phyloP scores from a whole-genome alignment of 2,888 invertebrate species.

The Silvanus unidentatus region DNA sequence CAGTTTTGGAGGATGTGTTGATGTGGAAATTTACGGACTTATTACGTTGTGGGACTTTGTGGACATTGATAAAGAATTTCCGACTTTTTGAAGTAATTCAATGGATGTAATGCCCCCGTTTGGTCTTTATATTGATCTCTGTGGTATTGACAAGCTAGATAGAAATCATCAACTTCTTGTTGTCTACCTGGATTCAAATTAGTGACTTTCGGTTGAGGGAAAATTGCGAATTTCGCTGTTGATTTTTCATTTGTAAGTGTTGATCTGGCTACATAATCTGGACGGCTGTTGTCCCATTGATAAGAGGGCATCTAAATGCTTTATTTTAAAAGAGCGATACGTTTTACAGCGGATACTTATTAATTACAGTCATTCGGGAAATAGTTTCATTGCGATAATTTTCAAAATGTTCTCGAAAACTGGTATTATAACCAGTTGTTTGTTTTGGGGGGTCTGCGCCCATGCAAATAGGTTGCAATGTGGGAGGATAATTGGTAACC shows the following conservation, averaged over 20 bases:
- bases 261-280: slow-evolving; percentile 41
- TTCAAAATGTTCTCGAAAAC: slow-evolving; percentile 38
- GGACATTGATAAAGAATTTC: slow-evolving; percentile 54
- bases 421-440: slow-evolving; percentile 19
- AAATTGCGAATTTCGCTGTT: slow-evolving; percentile 34
- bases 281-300: slow-evolving; percentile 42
- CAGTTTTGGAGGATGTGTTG: no score
- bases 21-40: no score
- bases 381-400: slow-evolving; percentile 45
- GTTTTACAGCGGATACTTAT: no score
- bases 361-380: slow-evolving; percentile 42
- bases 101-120: slow-evolving; percentile 52
- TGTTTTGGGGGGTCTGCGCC: neutral
- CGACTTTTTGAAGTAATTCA: slow-evolving; percentile 52
- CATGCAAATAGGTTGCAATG: slow-evolving; percentile 26
- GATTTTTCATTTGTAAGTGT: slow-evolving; percentile 38
- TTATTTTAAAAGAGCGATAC: neutral
- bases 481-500: slow-evolving; percentile 37
- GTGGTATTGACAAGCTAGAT: slow-evolving; percentile 55
- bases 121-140: slow-evolving; percentile 59
- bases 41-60: slow-evolving; percentile 50
- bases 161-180: slow-evolving; percentile 47
- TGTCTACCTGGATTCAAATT: slow-evolving; percentile 43
- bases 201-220: slow-evolving; percentile 39
- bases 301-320: slow-evolving; percentile 40